Evolutionary conservation across 2,797 vertebrate genomes (phyloP).

Genomic region (Spondyliosoma cantharus): DNA sequence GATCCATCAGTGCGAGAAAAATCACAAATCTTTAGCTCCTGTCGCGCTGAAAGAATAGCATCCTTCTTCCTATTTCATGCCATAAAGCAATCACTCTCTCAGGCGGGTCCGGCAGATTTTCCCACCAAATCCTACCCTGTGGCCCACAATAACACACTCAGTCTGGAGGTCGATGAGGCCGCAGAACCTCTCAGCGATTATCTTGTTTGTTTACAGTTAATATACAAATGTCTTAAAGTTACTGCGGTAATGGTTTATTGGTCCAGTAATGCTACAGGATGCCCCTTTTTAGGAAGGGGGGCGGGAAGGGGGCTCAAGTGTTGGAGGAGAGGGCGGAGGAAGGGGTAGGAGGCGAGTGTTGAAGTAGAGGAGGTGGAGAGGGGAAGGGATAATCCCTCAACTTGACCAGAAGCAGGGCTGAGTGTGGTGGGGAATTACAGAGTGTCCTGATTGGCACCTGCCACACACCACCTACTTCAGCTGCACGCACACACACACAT

Average conservation of each 20-base stretch:
- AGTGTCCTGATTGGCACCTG: constrained; percentile 73
- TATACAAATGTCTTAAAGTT: constrained; percentile 54
- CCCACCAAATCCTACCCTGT: constrained; percentile 18
- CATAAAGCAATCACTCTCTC: constrained; percentile 23
- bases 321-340: not conserved
- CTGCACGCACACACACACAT: constrained; percentile 2
- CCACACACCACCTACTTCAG: constrained; percentile 45
- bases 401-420: constrained; percentile 67
- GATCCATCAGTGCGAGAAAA: constrained; percentile 20
- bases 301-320: not conserved
- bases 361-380: constrained; percentile 39
- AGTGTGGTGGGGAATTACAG: constrained; percentile 69
- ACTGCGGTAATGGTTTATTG: constrained; percentile 54
- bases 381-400: constrained; percentile 69
- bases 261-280: constrained; percentile 36
- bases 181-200: constrained; percentile 8
- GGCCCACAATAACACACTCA: constrained; percentile 13
- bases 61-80: constrained; percentile 21
- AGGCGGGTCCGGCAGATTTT: constrained; percentile 26
- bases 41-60: constrained; percentile 23
- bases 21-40: constrained; percentile 40
- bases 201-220: constrained; percentile 53
- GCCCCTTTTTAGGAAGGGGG: constrained; percentile 12
- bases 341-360: constrained; percentile 18
- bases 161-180: not conserved